Evolutionary conservation across 2,797 vertebrate species (phyloP), one percentile per base, ranked within the genome.

Genomic region (Dryobates pubescens): DNA sequence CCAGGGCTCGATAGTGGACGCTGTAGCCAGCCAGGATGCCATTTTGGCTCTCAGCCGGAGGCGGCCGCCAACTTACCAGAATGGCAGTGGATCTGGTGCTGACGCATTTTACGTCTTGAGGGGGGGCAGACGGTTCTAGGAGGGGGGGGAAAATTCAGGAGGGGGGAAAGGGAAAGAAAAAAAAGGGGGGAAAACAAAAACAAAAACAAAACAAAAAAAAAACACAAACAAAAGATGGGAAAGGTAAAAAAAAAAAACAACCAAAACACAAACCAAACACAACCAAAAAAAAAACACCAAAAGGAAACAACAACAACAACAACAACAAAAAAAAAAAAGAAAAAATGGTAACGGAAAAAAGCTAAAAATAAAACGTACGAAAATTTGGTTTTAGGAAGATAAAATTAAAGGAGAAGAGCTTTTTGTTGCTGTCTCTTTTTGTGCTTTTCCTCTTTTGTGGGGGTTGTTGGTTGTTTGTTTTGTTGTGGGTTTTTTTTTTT

Each of bases 61-160:
- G 99, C 92, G 99, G 98, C 97, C 92, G 98, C 99, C 99, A 99
- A 99, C 99, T 99, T 99, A 99, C 99, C 99, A 99, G 98, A 98
- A 99, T 98, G 98, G 98, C 97, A 94, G 99, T 99, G 98, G 99
- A 99, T 98, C 98, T 99, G 97, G 98, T 97, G 98, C 98, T 99
- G 98, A 98, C 98, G 97, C 99, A 99, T 97, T 98, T 98, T 98
- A 99, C 98, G 94, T 99, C 99, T 98, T 99, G 99, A 98, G 99
- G 99, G 98, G 99, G 99, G 98, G 98, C 99, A 88, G 99, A 99
- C 98, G 99, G 99, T 98, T 99, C 99, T 99, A 98, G 88, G 98
- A 98, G 97, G 89, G 81, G 67, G 97, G 67, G 97, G 97, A 89
- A 96, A 96, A 96, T 95, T 95, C 54, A 97, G 95, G 94, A 96